A percentile compares a stretch with the other conserved stretches of the same genome.
These are phyloP conservation scores for Amiota communis DNA, from an alignment of 2,888 invertebrate genomes.

Conservation along the genomic window DNA sequence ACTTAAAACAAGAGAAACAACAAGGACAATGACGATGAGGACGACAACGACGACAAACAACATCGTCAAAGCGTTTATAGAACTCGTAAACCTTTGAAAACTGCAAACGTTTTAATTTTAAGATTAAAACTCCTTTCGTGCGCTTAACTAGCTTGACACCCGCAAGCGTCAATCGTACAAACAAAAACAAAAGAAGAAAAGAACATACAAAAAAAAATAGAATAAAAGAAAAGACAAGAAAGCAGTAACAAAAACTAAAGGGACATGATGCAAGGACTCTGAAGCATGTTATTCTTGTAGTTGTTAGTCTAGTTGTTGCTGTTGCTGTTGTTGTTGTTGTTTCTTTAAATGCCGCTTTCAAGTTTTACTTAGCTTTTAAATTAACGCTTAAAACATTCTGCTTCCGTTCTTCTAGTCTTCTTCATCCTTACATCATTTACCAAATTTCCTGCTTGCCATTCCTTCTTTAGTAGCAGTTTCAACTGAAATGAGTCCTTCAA, in stretches of 20 bases:
- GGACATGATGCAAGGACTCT: not conserved
- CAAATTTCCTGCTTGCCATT: slow-evolving; percentile 36
- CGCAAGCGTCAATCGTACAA: slow-evolving; percentile 8
- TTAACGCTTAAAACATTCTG: not conserved
- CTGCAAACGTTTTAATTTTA: slow-evolving; percentile 68
- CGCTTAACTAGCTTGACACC: slow-evolving; percentile 63
- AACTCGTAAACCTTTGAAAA: slow-evolving; percentile 62
- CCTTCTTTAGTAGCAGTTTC: not conserved
- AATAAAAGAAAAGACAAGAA: slow-evolving; percentile 30
- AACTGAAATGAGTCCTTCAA: slow-evolving; percentile 15
- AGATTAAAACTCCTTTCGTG: slow-evolving; percentile 67
- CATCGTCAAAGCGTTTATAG: slow-evolving; percentile 42
- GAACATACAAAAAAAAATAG: slow-evolving; percentile 42
- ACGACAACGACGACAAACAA: slow-evolving; percentile 38
- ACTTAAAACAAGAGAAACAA: slow-evolving; percentile 46
- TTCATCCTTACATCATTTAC: too few species aligned
- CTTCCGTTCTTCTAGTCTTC: too few species aligned
- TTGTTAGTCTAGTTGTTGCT: too few species aligned
- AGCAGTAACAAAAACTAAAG: not conserved
- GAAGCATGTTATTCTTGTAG: too few species aligned
- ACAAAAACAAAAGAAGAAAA: slow-evolving; percentile 32
- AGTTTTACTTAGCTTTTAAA: slow-evolving; percentile 6
- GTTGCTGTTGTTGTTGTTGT: too few species aligned
- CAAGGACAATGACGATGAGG: slow-evolving; percentile 48
- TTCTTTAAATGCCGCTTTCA: slow-evolving; percentile 12